Evolutionary conservation across 2,113 vertebrate genomes (phyloP).

Genomic region (Hirundichthys speculiger): DNA sequence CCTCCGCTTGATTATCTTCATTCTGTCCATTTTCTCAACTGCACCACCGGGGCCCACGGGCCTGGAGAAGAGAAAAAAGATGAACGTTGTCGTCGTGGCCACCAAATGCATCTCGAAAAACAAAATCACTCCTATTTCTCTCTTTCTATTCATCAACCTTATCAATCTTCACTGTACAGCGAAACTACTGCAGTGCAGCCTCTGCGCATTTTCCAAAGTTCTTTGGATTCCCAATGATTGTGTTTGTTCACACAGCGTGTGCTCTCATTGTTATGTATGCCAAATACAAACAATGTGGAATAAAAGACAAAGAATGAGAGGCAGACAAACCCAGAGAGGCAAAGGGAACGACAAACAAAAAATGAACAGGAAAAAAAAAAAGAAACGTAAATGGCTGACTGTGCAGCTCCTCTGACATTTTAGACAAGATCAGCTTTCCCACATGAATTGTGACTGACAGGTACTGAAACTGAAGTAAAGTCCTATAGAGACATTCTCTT

Average conservation of each 20-base stretch:
- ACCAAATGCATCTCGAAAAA: constrained; percentile 20
- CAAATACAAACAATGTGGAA: constrained; percentile 63
- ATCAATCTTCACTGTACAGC: constrained; percentile 35
- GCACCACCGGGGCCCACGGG: constrained; percentile 59
- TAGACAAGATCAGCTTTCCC: constrained; percentile 13
- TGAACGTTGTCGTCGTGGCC: constrained; percentile 22
- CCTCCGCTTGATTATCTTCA: constrained; percentile 85
- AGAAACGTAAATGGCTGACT: constrained; percentile 34
- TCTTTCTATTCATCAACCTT: too few species aligned
- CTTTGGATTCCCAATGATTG: constrained; percentile 47
- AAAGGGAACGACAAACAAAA: constrained; percentile 33
- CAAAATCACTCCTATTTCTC: too few species aligned
- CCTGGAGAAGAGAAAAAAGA: constrained; percentile 38
- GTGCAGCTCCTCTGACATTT: constrained; percentile 28
- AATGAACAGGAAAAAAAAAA: constrained; percentile 18
- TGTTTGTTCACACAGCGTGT: constrained; percentile 54
- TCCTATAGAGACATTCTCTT: not conserved
- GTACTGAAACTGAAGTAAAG: constrained; percentile 7
- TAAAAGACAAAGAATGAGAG: constrained; percentile 41
- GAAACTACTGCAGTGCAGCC: constrained; percentile 53
- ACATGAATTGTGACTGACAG: constrained; percentile 45
- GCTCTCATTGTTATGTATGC: constrained; percentile 63
- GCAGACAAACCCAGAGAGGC: constrained; percentile 25
- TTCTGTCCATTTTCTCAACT: constrained; percentile 81
- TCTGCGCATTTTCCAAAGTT: constrained; percentile 43